Conservation (phyloP, 2,797 vertebrate species). For the Salarias fasciatus region DNA sequence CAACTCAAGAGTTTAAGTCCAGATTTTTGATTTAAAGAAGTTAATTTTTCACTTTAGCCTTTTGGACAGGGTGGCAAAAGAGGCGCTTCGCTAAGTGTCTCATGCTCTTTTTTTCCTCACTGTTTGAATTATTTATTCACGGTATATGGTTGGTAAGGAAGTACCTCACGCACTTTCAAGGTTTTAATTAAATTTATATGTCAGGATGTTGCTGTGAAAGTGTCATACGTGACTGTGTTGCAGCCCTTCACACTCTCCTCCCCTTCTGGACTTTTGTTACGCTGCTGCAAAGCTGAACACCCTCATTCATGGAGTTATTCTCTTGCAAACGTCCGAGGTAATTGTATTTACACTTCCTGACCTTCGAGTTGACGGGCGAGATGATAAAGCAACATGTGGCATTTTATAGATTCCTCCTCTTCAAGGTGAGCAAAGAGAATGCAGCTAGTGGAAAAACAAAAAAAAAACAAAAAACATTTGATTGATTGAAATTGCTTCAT, state of each 20-base stretch:
- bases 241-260: constrained; percentile 2
- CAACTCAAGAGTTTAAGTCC: constrained; percentile 3
- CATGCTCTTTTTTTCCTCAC: constrained; percentile 1
- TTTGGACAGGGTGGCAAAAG: constrained; percentile 31
- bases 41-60: constrained; percentile 47
- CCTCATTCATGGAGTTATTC: not conserved
- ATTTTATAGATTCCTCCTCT: constrained; percentile 3
- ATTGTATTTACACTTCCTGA: constrained; percentile 16
- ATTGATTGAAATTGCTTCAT: constrained; percentile 24
- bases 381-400: not conserved
- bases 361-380: not conserved
- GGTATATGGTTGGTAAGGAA: constrained; percentile 14
- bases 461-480: constrained; percentile 8
- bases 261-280: constrained; percentile 20
- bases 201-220: constrained; percentile 30
- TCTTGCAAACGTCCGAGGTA: constrained; percentile 17
- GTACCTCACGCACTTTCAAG: constrained; percentile 25
- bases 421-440: constrained; percentile 11
- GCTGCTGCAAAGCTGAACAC: constrained; percentile 23
- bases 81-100: constrained; percentile 13
- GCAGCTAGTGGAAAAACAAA: not conserved
- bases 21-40: constrained; percentile 39
- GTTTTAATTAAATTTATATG: constrained; percentile 50
- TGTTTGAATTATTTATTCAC: constrained; percentile 49
- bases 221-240: constrained; percentile 23